These are phyloP conservation scores for Phoxinus dragarum DNA, from an alignment of 2,797 vertebrate genomes.

Conservation along the genomic window DNA sequence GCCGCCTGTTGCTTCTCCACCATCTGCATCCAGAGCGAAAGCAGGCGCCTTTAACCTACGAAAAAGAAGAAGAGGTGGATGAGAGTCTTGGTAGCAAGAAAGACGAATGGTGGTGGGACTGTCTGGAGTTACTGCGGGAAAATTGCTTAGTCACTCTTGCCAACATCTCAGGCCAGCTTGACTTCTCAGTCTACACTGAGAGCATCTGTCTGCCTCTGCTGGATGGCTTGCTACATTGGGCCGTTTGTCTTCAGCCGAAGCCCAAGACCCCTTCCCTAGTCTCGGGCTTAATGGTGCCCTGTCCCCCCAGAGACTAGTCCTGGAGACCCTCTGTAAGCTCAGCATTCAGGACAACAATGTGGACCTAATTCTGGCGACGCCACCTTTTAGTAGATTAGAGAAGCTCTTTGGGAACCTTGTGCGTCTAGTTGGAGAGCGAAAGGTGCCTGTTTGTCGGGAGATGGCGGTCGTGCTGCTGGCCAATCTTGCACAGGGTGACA, in stretches of 20 bases:
- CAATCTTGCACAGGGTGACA: slow-evolving; percentile 97
- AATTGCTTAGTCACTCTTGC: slow-evolving; percentile 97
- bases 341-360: slow-evolving; percentile 99
- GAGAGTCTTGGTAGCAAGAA: slow-evolving; percentile 91
- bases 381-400: slow-evolving; percentile 94
- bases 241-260: slow-evolving; percentile 96
- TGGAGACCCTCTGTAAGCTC: slow-evolving; percentile 98
- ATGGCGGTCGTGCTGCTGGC: slow-evolving; percentile 98
- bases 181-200: slow-evolving; percentile 95
- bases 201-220: slow-evolving; percentile 97
- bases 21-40: slow-evolving; percentile 97
- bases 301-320: slow-evolving; percentile 98
- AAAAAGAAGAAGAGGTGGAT: slow-evolving; percentile 96
- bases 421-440: slow-evolving; percentile 95
- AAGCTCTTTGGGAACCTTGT: slow-evolving; percentile 96
- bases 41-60: slow-evolving; percentile 94
- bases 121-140: slow-evolving; percentile 95
- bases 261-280: slow-evolving; percentile 97
- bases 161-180: slow-evolving; percentile 97
- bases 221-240: slow-evolving; percentile 99
- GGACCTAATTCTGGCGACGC: slow-evolving; percentile 97
- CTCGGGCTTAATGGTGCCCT: slow-evolving; percentile 93
- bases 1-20: slow-evolving; percentile 93
- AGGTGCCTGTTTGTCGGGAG: slow-evolving; percentile 97
- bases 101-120: slow-evolving; percentile 99